phyloP scores from a whole-genome alignment of 2,113 vertebrate genomes.

The Verasper variegatus region DNA sequence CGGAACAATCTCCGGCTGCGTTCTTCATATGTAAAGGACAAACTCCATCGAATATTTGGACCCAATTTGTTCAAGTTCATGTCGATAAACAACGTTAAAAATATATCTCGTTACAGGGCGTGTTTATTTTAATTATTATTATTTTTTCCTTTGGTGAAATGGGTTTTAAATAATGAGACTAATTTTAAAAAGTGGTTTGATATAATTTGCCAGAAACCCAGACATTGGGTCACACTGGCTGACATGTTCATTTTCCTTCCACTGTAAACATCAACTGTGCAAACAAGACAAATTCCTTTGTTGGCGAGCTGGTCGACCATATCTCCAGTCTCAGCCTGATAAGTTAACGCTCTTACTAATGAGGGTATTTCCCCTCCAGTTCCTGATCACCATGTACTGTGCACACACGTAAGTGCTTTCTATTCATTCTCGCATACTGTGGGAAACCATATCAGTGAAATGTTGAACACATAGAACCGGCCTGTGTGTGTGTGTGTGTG shows the following conservation, averaged over 20 bases:
- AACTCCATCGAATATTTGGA: too few species aligned
- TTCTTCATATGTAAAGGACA: too few species aligned
- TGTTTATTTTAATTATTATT: too few species aligned
- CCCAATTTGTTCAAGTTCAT: too few species aligned
- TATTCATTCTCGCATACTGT: conserved; percentile 41
- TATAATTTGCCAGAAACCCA: conserved; percentile 23
- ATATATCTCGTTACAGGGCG: too few species aligned
- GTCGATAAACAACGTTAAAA: too few species aligned
- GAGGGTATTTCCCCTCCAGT: conserved; percentile 55
- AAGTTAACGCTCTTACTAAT: conserved; percentile 63
- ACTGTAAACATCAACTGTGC: conserved; percentile 66
- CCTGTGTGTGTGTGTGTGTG: conserved; percentile 18
- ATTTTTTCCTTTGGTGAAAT: too few species aligned
- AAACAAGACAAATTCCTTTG: conserved; percentile 67
- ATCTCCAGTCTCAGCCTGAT: conserved; percentile 66
- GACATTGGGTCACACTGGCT: conserved; percentile 39
- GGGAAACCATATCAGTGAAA: conserved; percentile 58
- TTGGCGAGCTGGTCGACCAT: conserved; percentile 28
- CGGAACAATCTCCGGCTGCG: too few species aligned
- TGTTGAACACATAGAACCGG: conserved; percentile 15
- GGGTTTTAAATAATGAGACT: conserved; percentile 13
- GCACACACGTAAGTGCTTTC: conserved; percentile 44
- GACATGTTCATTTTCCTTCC: conserved; percentile 49
- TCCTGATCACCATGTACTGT: conserved; percentile 61
- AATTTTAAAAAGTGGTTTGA: conserved; percentile 9